Percentiles rank a stretch among this genome's conserved stretches.
Evolutionary conservation across 2,113 vertebrate genomes (phyloP).

Genomic region (Ardeotis arabs): DNA sequence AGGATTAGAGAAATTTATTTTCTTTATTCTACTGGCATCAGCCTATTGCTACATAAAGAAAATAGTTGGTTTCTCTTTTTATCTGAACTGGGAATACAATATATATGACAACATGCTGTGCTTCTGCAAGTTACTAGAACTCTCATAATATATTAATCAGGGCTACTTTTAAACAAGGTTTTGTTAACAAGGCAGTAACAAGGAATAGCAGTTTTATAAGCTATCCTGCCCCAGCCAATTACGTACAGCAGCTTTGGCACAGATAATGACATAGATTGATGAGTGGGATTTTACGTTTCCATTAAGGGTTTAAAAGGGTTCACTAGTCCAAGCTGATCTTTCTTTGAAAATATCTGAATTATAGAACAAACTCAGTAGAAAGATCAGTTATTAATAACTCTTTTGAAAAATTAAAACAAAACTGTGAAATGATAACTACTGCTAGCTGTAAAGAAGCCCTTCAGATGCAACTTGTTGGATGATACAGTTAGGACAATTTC

Average conservation of each 20-base stretch:
- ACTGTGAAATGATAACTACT: neutral
- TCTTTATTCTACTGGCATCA: neutral
- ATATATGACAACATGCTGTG: neutral
- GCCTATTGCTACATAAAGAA: neutral
- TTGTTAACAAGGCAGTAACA: neutral
- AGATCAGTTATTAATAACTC: slow-evolving; percentile 2
- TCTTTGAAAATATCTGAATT: slow-evolving; percentile 41
- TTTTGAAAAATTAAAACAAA: slow-evolving; percentile 8
- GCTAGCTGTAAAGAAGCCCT: neutral
- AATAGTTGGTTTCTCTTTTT: neutral
- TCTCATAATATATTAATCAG: neutral
- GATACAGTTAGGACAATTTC: neutral
- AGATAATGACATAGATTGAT: neutral
- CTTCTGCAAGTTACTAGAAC: neutral
- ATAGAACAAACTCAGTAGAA: neutral
- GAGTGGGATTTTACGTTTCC: slow-evolving; percentile 18
- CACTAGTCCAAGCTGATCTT: neutral
- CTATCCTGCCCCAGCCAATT: neutral
- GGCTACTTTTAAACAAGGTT: neutral
- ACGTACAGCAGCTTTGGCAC: neutral
- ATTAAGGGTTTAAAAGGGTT: slow-evolving; percentile 28
- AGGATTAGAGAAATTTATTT: neutral
- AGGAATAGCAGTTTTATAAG: neutral
- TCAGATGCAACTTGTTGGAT: neutral
- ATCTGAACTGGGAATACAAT: neutral